phyloP scores from a whole-genome alignment of 2,113 vertebrate species.

The Sylvia atricapilla region DNA sequence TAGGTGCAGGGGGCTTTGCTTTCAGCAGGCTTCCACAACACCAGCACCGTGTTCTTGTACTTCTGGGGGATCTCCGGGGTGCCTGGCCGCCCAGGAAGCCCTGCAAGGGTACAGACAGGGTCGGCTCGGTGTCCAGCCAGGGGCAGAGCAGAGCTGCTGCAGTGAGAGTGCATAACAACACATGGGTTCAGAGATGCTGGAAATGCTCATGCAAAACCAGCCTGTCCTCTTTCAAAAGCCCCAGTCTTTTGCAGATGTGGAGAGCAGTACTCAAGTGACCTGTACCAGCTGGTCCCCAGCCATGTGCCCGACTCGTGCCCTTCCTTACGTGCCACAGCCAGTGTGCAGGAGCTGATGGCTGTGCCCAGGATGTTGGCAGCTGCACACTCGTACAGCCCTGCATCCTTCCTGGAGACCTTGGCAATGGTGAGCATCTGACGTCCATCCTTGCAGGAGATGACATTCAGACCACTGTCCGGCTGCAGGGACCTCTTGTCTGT shows the following conservation, averaged over 20 bases:
- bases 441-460: constrained; percentile 90
- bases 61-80: constrained; percentile 94
- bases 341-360: constrained; percentile 87
- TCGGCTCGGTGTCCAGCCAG: not conserved
- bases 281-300: not conserved
- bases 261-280: not conserved
- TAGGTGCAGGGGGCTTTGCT: constrained; percentile 91
- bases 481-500: constrained; percentile 88
- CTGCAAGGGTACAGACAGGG: constrained; percentile 57
- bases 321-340: constrained; percentile 91
- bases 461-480: constrained; percentile 80
- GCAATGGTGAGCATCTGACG: constrained; percentile 92
- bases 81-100: constrained; percentile 86
- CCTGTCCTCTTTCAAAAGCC: not conserved
- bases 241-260: not conserved
- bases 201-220: not conserved
- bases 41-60: constrained; percentile 91
- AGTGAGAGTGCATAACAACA: not conserved
- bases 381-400: constrained; percentile 92
- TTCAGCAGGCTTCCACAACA: constrained; percentile 92
- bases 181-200: not conserved
- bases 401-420: constrained; percentile 86
- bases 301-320: fast-evolving
- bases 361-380: constrained; percentile 87
- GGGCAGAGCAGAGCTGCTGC: not conserved